Evolutionary conservation across 2,113 vertebrate genomes (phyloP).

Genomic region (Neolamprologus falcicula): DNA sequence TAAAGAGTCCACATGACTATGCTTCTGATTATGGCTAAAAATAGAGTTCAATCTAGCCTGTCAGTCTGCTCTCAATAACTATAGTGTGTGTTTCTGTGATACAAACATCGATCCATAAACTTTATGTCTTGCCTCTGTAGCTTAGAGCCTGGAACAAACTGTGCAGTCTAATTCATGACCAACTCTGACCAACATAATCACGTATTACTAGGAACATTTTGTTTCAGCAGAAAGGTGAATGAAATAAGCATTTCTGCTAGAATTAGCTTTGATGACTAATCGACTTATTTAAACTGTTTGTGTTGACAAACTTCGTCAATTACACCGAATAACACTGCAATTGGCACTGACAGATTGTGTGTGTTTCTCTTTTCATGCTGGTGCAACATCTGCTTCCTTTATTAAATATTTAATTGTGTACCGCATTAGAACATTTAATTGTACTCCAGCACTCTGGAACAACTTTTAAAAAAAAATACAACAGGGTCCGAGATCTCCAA

Average conservation of each 20-base stretch:
- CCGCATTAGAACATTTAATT: not conserved
- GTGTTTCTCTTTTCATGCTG: not conserved
- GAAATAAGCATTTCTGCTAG: not conserved
- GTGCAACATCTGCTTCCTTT: not conserved
- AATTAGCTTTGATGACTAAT: not conserved
- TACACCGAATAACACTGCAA: not conserved
- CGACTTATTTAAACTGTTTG: not conserved
- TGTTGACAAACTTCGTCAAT: not conserved
- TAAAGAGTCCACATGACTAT: not conserved
- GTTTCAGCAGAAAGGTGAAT: not conserved
- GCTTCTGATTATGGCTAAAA: conserved; percentile 3
- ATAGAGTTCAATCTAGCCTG: conserved; percentile 5
- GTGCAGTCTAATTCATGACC: not conserved
- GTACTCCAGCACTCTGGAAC: not conserved
- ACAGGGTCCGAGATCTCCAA: not conserved
- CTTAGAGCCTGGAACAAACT: not conserved
- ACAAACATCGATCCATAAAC: not conserved
- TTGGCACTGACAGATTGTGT: not conserved
- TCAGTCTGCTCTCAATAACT: conserved; percentile 1
- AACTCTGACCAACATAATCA: not conserved
- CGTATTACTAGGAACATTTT: not conserved
- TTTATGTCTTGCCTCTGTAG: not conserved
- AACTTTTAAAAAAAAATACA: not conserved
- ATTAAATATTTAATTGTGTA: not conserved
- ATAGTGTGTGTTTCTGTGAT: not conserved